Conservation (phyloP, 2,113 vertebrate species). For the Tachysurus fulvidraco region DNA sequence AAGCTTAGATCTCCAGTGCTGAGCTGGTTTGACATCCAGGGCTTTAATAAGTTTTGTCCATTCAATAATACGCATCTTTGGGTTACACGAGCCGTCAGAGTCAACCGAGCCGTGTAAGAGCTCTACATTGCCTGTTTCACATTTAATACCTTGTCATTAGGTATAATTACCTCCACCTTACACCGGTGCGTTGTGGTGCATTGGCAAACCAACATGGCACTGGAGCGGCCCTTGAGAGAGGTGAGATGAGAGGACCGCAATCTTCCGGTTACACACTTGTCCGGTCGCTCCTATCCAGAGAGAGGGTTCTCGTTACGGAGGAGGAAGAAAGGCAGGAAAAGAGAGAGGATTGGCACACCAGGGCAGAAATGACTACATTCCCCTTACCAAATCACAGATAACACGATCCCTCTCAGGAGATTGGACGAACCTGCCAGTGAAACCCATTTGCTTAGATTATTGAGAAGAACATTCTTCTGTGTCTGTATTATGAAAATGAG, state of each 20-base stretch:
- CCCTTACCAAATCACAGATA: slow-evolving; percentile 41
- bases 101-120: slow-evolving; percentile 63
- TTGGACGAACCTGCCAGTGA: slow-evolving; percentile 32
- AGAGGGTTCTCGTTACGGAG: slow-evolving; percentile 51
- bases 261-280: slow-evolving; percentile 46
- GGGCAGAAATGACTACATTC: slow-evolving; percentile 39
- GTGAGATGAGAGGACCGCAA: slow-evolving; percentile 31
- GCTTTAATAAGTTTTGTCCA: slow-evolving; percentile 67
- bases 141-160: slow-evolving; percentile 73
- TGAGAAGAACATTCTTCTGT: slow-evolving; percentile 40
- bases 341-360: slow-evolving; percentile 37
- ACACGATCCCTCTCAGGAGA: slow-evolving; percentile 49
- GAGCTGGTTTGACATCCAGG: slow-evolving; percentile 71
- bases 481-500: slow-evolving; percentile 33
- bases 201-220: slow-evolving; percentile 50
- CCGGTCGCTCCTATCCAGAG: slow-evolving; percentile 37
- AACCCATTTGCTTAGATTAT: slow-evolving; percentile 44
- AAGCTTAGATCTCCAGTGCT: slow-evolving; percentile 55
- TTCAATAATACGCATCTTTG: slow-evolving; percentile 62
- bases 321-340: slow-evolving; percentile 32
- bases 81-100: slow-evolving; percentile 60
- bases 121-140: slow-evolving; percentile 67
- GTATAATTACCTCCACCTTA: slow-evolving; percentile 68
- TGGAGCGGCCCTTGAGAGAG: slow-evolving; percentile 34
- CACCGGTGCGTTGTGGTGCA: slow-evolving; percentile 61